Conservation (phyloP, 2,888 invertebrate species). For the Dryadula phaetusa region DNA sequence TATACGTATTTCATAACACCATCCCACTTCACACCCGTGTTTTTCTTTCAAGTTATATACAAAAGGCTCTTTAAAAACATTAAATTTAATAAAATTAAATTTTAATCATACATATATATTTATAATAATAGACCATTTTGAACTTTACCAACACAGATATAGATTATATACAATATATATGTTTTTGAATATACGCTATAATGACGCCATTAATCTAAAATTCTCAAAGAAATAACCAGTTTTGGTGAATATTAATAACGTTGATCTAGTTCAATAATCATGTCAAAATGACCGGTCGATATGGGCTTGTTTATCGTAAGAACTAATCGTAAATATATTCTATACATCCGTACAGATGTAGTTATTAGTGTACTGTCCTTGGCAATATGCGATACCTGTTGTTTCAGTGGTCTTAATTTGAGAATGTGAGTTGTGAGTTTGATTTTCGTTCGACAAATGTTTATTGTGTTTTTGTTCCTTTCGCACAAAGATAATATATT, state of each 20-base stretch:
- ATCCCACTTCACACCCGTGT: too few species aligned
- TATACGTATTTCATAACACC: too few species aligned
- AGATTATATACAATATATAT: background rate
- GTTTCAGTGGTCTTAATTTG: too few species aligned
- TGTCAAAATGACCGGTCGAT: conserved; percentile 1
- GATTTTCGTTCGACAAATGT: too few species aligned
- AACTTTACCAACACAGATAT: background rate
- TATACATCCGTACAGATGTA: background rate
- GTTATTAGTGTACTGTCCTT: background rate
- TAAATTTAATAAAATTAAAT: too few species aligned
- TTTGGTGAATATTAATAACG: conserved; percentile 10
- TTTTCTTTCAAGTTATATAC: too few species aligned
- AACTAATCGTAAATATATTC: background rate
- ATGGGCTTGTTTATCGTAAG: background rate
- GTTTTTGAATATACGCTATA: background rate
- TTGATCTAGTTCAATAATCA: conserved; percentile 17
- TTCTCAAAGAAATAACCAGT: conserved; percentile 13
- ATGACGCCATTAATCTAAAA: conserved; percentile 12
- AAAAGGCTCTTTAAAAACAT: too few species aligned
- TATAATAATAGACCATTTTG: too few species aligned
- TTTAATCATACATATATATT: background rate
- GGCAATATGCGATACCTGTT: too few species aligned
- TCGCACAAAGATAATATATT: too few species aligned
- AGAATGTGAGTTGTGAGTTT: too few species aligned
- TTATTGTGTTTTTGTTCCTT: too few species aligned